Evolutionary conservation across 2,113 vertebrate species (phyloP), one percentile per base, ranked within the genome.

Genomic region (Cheirogaleus medius): DNA sequence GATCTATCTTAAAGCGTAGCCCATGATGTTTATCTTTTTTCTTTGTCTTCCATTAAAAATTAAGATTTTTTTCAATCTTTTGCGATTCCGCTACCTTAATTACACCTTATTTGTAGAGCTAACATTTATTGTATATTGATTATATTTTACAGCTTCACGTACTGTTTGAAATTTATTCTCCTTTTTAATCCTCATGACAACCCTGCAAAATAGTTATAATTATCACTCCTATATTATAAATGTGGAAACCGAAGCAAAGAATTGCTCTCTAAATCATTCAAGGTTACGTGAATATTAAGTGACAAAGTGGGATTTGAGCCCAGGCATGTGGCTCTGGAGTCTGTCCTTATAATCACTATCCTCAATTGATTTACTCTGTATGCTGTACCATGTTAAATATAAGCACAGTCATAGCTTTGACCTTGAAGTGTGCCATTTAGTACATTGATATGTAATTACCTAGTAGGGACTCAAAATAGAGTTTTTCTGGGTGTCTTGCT

Each of bases 361-460:
- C 37, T 92, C 9, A 47, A 15, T 32, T 60, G 20, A 52, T 87
- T 23, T 14, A 11, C 17, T 90, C 49, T 76, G 37, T 44, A 3
- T 68, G 56, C 52, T 74, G 69, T n/a, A 34, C 76, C 5, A 6
- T 71, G 85, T 87, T 74, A 87, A 90, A 74, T 47, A 69, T 5
- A 77, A 78, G 14, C 17, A 32, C 54, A 93, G 34, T 44, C 32
- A 69, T 94, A 58, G 66, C 91, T 96, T 71, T 10, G 74, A 94
- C 91, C 83, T 93, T 97, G 78, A 94, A 95, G 66, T 54, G 76
- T 85, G 60, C 47, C 29, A 15, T 42, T 90, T 91, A 91, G 73
- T 86, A 63, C 6, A 76, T 42, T 63, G 63, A 77, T 91, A 42
- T 87, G 56, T 54, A 95, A 94, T 94, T 89, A 94, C 52, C 44